A percentile compares a stretch with the other conserved stretches of the same genome.
These are phyloP conservation scores for Ashinkailepas kermadecensis DNA, from an alignment of 2,888 invertebrate species.

Conservation along the genomic window DNA sequence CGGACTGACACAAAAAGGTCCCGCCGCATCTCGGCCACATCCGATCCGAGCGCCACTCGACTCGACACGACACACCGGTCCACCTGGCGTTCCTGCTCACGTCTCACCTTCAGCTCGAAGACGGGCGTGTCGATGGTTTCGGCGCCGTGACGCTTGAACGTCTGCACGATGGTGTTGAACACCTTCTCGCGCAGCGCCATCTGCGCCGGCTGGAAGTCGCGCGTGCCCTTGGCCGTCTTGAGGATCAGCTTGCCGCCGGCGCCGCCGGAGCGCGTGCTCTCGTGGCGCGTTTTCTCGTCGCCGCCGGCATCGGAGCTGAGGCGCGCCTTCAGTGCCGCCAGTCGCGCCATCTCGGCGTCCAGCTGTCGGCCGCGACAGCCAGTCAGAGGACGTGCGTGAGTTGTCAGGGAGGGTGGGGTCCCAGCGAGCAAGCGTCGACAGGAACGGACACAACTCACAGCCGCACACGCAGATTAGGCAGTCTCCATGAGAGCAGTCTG, in stretches of 20 bases:
- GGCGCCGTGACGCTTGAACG: conserved; percentile 76
- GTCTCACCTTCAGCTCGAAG: conserved; percentile 81
- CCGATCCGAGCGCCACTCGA: no score
- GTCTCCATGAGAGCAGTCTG: no score
- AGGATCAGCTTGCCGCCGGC: conserved; percentile 36
- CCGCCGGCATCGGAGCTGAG: conserved; percentile 39
- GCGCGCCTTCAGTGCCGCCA: not conserved
- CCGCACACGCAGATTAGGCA: no score
- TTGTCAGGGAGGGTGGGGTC: no score
- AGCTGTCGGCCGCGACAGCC: not conserved
- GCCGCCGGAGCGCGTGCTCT: not conserved
- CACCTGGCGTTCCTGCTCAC: no score
- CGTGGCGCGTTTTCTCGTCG: conserved; percentile 30
- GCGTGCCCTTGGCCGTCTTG: conserved; percentile 56
- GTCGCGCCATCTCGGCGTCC: not conserved
- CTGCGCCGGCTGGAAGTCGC: conserved; percentile 89
- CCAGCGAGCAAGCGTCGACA: no score
- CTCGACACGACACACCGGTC: no score
- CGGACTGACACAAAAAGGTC: no score
- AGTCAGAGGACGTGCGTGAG: no score
- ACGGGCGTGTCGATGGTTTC: conserved; percentile 98
- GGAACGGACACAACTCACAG: no score
- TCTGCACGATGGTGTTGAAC: not conserved
- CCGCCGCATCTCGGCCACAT: no score
- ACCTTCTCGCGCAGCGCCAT: conserved; percentile 76